Conservation (phyloP, 2,888 invertebrate genomes). For the Ceraclea dissimilis region DNA sequence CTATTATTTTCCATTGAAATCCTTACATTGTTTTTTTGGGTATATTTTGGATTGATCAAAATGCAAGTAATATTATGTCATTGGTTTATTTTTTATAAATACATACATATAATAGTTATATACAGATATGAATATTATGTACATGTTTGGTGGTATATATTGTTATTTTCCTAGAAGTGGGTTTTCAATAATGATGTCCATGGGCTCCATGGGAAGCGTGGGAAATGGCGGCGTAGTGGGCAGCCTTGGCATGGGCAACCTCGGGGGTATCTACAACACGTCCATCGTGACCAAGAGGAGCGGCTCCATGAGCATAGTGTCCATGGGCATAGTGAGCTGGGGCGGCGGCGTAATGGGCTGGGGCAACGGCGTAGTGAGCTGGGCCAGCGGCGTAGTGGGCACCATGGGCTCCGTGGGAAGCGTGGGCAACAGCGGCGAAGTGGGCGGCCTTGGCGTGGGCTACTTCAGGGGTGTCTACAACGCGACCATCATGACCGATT, state of each 20-base stretch:
- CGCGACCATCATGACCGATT: slow-evolving; percentile 47
- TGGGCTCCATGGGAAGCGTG: slow-evolving; percentile 4
- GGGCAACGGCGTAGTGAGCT: slow-evolving; percentile 11
- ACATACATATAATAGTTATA: too few relatives aligned
- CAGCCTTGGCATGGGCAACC: slow-evolving; percentile 2
- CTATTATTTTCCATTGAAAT: too few relatives aligned
- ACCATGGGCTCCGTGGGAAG: slow-evolving; percentile 6
- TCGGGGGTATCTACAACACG: slow-evolving; percentile 3
- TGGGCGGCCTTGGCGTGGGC: slow-evolving; percentile 37
- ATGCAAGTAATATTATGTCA: too few relatives aligned
- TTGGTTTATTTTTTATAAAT: too few relatives aligned
- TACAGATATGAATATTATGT: too few relatives aligned
- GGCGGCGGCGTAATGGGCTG: slow-evolving; percentile 11
- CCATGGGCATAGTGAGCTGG: slow-evolving; percentile 8
- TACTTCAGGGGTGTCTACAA: slow-evolving; percentile 55
- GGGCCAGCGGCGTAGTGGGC: not conserved
- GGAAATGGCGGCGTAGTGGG: slow-evolving; percentile 1
- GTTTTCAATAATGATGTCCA: slow-evolving; percentile 6
- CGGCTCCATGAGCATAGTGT: slow-evolving; percentile 10
- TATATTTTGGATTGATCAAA: too few relatives aligned
- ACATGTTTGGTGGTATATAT: too few relatives aligned
- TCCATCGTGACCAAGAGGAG: not conserved
- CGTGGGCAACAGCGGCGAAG: slow-evolving; percentile 14
- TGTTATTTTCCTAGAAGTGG: too few relatives aligned
- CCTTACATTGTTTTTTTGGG: too few relatives aligned